Conservation (phyloP, 2,888 invertebrate species). For the Mystacides longicornis region DNA sequence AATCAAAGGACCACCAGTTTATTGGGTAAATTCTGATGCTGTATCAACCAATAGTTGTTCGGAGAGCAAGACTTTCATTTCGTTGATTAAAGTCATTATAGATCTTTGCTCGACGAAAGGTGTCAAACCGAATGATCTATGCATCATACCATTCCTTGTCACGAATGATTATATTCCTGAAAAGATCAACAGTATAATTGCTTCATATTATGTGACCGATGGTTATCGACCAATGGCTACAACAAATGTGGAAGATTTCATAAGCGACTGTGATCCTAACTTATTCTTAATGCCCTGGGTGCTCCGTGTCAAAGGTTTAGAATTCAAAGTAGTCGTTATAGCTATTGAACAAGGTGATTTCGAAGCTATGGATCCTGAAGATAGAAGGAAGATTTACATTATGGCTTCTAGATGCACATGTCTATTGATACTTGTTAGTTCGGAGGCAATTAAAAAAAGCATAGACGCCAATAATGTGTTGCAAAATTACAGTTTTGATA, state of each 20-base stretch:
- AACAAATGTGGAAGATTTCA: conserved; percentile 32
- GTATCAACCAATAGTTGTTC: background rate
- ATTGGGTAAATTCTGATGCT: conserved; percentile 30
- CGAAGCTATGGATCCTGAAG: conserved; percentile 32
- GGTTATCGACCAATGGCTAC: conserved; percentile 32
- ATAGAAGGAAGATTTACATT: conserved; percentile 34
- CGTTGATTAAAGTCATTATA: conserved; percentile 31
- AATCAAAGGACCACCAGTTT: conserved; percentile 33
- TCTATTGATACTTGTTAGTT: conserved; percentile 32
- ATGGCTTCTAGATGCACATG: conserved; percentile 35
- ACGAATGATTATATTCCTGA: conserved; percentile 30
- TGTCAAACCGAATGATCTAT: conserved; percentile 33
- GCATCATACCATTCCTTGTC: conserved; percentile 33
- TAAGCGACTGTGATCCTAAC: conserved; percentile 30
- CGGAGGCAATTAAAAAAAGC: conserved; percentile 27
- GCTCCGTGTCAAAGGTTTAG: conserved; percentile 34
- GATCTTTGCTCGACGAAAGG: conserved; percentile 35
- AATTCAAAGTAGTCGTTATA: conserved; percentile 35
- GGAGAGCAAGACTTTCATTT: conserved; percentile 21
- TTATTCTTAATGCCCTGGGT: conserved; percentile 34
- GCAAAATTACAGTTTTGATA: conserved; percentile 31
- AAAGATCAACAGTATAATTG: conserved; percentile 32
- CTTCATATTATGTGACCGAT: conserved; percentile 32
- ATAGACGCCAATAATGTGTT: conserved; percentile 29
- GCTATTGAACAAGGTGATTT: conserved; percentile 35